Conservation (phyloP, 2,888 invertebrate species). For the Ceriagrion tenellum region DNA sequence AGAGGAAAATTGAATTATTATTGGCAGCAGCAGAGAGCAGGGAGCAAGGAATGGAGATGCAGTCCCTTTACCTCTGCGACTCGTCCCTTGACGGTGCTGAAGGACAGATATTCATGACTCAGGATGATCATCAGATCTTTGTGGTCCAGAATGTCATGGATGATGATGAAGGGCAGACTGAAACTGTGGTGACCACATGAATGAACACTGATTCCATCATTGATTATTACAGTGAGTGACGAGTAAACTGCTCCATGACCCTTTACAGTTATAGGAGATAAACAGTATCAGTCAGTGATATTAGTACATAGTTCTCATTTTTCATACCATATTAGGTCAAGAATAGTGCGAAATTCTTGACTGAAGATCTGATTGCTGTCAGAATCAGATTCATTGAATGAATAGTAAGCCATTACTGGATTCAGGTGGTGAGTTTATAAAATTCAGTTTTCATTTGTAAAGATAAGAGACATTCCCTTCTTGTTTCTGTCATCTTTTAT, state of each 20-base stretch:
- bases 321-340: background rate
- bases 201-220: background rate
- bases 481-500: background rate
- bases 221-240: background rate
- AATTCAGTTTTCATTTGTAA: background rate
- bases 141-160: slow-evolving; percentile 56
- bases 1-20: slow-evolving; percentile 49
- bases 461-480: background rate
- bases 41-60: slow-evolving; percentile 60
- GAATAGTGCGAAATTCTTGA: background rate
- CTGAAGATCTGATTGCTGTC: background rate
- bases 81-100: slow-evolving; percentile 42
- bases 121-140: slow-evolving; percentile 58
- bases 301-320: background rate
- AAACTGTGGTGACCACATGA: slow-evolving; percentile 30
- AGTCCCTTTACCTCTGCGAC: slow-evolving; percentile 49
- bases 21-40: slow-evolving; percentile 53
- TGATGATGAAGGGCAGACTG: slow-evolving; percentile 59
- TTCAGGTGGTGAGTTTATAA: background rate
- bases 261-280: background rate
- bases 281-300: background rate
- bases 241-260: background rate
- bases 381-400: background rate
- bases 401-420: background rate
- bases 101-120: slow-evolving; percentile 57